Percentiles rank a stretch among this genome's conserved stretches.
Conservation (phyloP, 2,888 invertebrate genomes). For the Amblyteles armatorius region DNA sequence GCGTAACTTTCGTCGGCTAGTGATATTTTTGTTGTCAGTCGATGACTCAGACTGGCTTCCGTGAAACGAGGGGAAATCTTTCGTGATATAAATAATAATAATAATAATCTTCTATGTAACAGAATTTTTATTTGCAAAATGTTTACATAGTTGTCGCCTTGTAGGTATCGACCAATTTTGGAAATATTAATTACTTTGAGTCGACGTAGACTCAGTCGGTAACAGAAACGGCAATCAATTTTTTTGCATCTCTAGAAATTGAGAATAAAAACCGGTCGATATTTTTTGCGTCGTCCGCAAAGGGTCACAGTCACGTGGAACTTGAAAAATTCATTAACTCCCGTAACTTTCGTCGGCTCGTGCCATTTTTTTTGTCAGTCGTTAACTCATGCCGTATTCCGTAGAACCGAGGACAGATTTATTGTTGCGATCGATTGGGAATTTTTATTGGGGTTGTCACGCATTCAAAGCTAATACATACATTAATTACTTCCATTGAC, state of each 20-base stretch:
- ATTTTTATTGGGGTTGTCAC: no score
- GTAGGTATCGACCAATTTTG: not conserved
- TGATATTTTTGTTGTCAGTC: not conserved
- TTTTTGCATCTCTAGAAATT: no score
- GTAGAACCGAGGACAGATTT: no score
- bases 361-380: not conserved
- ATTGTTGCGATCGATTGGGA: no score
- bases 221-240: no score
- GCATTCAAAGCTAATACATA: no score
- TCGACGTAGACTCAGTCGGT: not conserved
- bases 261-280: no score
- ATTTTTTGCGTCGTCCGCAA: no score
- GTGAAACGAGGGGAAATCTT: not conserved
- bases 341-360: not conserved
- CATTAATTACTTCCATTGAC: not conserved
- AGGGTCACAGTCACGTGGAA: not conserved
- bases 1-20: not conserved
- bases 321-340: not conserved
- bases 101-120: not conserved
- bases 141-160: not conserved
- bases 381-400: no score
- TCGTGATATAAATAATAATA: not conserved
- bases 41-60: no score
- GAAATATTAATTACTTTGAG: not conserved
- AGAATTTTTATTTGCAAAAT: not conserved